These are phyloP conservation scores for Cyprinodon diabolis DNA, from an alignment of 2,797 vertebrate genomes.

Conservation along the genomic window DNA sequence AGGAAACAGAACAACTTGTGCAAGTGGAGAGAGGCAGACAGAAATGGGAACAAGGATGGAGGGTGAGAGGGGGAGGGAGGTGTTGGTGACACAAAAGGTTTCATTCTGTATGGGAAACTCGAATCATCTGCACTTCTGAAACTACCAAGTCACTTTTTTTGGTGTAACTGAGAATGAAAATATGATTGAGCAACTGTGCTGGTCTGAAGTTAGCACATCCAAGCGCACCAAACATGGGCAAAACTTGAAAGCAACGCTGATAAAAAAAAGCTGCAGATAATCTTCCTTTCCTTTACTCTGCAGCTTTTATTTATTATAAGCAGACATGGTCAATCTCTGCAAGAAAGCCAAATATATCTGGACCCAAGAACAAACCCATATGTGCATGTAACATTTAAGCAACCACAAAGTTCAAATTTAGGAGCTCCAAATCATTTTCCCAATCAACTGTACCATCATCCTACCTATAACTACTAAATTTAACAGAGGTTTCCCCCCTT, in stretches of 20 bases:
- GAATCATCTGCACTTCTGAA: slow-evolving; percentile 71
- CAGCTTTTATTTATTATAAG: background rate
- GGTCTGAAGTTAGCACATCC: slow-evolving; percentile 22
- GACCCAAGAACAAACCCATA: background rate
- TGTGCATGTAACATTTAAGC: background rate
- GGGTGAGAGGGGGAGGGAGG: slow-evolving; percentile 15
- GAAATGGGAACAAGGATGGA: slow-evolving; percentile 57
- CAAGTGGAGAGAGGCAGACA: slow-evolving; percentile 39
- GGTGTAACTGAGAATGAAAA: slow-evolving; percentile 56
- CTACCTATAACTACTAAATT: slow-evolving; percentile 97
- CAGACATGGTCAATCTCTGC: background rate
- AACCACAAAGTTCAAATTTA: background rate
- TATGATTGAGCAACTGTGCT: slow-evolving; percentile 54
- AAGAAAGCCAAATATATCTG: background rate
- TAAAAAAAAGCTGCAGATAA: background rate
- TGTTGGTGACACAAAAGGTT: slow-evolving; percentile 52
- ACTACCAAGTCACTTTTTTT: slow-evolving; percentile 68
- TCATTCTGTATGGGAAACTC: slow-evolving; percentile 67
- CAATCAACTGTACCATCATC: slow-evolving; percentile 12
- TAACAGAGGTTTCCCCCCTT: slow-evolving; percentile 93
- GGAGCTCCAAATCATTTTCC: background rate
- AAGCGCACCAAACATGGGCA: slow-evolving; percentile 21
- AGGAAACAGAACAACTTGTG: slow-evolving; percentile 41
- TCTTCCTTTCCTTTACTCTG: background rate
- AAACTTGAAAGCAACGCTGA: background rate